phyloP scores from a whole-genome alignment of 2,797 vertebrate genomes.

The Ceyx erithaca region DNA sequence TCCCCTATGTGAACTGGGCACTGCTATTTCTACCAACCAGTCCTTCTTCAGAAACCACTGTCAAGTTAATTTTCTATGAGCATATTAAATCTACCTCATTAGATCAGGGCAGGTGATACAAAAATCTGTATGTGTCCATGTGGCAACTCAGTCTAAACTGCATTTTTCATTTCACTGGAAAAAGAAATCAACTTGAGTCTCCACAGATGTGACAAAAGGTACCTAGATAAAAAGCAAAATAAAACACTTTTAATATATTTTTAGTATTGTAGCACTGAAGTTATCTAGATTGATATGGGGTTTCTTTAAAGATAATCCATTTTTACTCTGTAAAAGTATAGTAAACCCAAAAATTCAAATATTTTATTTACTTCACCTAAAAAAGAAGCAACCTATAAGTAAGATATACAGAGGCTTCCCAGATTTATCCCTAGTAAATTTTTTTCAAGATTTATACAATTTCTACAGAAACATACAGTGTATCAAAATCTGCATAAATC shows the following conservation, averaged over 20 bases:
- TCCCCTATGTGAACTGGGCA: no score
- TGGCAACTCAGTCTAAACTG: neutral
- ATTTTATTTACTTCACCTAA: conserved; percentile 83
- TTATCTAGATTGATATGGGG: neutral
- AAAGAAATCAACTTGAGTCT: neutral
- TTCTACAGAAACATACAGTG: conserved; percentile 88
- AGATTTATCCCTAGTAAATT: conserved; percentile 80
- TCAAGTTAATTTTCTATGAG: neutral
- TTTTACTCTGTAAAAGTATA: conserved; percentile 41
- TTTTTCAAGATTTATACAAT: conserved; percentile 82
- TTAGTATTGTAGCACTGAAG: neutral
- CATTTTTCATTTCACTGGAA: neutral
- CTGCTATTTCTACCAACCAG: neutral
- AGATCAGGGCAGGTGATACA: neutral
- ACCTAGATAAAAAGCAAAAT: conserved; percentile 9
- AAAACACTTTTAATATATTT: neutral
- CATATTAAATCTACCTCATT: neutral
- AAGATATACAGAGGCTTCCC: conserved; percentile 78
- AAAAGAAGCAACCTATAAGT: conserved; percentile 84
- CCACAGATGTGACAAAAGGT: neutral
- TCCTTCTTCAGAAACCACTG: neutral
- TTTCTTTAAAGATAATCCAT: neutral
- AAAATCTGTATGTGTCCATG: neutral
- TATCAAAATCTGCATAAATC: conserved; percentile 89
- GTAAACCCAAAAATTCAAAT: conserved; percentile 79